Conservation (phyloP, 2,113 vertebrate genomes). For the Leptocoma aspasia region DNA sequence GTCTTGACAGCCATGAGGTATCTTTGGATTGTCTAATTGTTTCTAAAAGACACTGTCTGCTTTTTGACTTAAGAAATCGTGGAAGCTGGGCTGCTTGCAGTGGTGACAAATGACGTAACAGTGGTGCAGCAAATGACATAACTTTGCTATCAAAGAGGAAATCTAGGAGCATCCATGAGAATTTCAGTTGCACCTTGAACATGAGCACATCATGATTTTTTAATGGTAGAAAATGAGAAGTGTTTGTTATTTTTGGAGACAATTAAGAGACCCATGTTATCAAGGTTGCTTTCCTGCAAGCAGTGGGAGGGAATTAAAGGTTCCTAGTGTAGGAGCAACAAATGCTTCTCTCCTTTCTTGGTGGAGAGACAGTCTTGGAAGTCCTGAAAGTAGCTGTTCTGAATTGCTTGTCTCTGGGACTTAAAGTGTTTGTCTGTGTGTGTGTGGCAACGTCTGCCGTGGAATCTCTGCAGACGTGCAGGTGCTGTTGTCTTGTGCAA, state of each 20-base stretch:
- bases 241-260: neutral
- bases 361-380: neutral
- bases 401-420: neutral
- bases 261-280: neutral
- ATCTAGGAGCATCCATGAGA: neutral
- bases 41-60: neutral
- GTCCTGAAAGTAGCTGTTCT: neutral
- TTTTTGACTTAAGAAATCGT: rapidly evolving
- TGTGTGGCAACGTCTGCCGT: neutral
- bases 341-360: neutral
- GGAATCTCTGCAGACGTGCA: rapidly evolving
- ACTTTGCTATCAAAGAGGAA: neutral
- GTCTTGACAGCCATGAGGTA: neutral
- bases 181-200: neutral
- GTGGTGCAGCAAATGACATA: neutral
- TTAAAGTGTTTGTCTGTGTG: neutral
- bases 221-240: neutral
- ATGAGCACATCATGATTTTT: neutral
- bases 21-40: neutral
- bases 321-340: neutral
- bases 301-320: neutral
- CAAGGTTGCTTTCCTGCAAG: neutral
- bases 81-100: neutral
- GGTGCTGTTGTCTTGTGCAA: neutral
- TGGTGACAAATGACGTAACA: too few species aligned